Base-by-base conservation (phyloP, 1,140 invertebrate genomes). In the Mizuhopecten yessoensis region DNA sequence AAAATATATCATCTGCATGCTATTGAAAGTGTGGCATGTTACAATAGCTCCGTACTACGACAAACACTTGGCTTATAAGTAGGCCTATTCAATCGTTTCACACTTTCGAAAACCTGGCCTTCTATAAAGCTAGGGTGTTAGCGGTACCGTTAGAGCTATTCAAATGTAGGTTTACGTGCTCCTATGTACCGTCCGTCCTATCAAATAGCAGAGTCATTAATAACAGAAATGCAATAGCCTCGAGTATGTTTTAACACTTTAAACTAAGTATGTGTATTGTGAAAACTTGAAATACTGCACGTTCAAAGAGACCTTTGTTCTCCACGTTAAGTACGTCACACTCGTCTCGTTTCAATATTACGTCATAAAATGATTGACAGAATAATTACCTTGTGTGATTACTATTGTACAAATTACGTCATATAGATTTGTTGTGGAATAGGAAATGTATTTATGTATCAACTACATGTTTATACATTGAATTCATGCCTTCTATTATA, bases 251-350 rank as follows among this genome's bases (percentile, higher is more conserved):
- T 29, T n/a, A 75, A 75, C 57, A 75, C 57, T 75, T 75, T 3
- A 75, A 75, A 29, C 3, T 13, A 75, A 75, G 57, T 75, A 75
- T 9, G 57, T 75, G 57, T 29, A 75, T 75, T 75, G 57, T 75
- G 57, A 75, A 45, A 75, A 75, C 57, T 75, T 5, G 57, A 29
- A 75, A 75, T 29, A 29, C 57, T 75, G 57, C 57, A 75, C 57
- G 57, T 75, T 75, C 57, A 75, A 75, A 75, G n/a, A 75, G 57
- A 75, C 57, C 57, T 75, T 75, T 75, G 57, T 75, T 75, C 57
- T n/a, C n/a, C n/a, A 17, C 29, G 57, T n/a, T 75, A 75, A 75
- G 57, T 5, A 75, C 57, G 57, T 75, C 57, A 75, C 57, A 75
- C 45, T 57, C 23, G 45, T 7, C 23, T 15, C 13, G 45, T 45